Percentiles rank a stretch among this genome's conserved stretches.
phyloP scores from a whole-genome alignment of 2,888 invertebrate genomes.

The Dasysyrphus tricinctus region DNA sequence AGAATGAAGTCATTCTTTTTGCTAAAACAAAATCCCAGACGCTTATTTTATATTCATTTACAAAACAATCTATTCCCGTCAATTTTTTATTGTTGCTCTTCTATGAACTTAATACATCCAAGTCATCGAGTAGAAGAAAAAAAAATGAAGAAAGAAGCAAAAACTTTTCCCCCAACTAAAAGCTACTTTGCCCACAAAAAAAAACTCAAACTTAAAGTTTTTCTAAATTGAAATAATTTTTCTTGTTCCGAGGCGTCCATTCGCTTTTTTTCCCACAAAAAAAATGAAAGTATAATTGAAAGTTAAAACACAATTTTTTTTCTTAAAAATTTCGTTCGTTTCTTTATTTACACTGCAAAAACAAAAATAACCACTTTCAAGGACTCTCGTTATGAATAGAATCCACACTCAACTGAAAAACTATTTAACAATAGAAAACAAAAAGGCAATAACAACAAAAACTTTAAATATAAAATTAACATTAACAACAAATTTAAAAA shows the following conservation, averaged over 20 bases:
- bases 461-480: conserved; percentile 67
- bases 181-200: conserved; percentile 16
- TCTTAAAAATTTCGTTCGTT: conserved; percentile 42
- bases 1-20: conserved; percentile 24
- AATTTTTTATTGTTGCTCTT: not conserved
- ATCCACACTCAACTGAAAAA: conserved; percentile 35
- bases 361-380: conserved; percentile 30
- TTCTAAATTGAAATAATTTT: conserved; percentile 66
- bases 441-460: conserved; percentile 55
- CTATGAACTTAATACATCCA: conserved; percentile 4
- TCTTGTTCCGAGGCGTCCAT: conserved; percentile 32
- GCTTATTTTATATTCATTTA: conserved; percentile 34
- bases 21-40: conserved; percentile 3
- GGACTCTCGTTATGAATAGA: conserved; percentile 32
- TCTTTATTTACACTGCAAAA: conserved; percentile 63
- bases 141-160: not conserved
- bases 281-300: conserved; percentile 17
- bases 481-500: conserved; percentile 55
- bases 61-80: conserved; percentile 27
- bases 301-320: conserved; percentile 46
- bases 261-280: not conserved
- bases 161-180: conserved; percentile 18
- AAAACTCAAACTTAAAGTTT: conserved; percentile 41
- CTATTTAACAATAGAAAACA: conserved; percentile 42
- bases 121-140: not conserved